Evolutionary conservation across 2,113 vertebrate species (phyloP).

Genomic region (Lepisosteus oculatus): DNA sequence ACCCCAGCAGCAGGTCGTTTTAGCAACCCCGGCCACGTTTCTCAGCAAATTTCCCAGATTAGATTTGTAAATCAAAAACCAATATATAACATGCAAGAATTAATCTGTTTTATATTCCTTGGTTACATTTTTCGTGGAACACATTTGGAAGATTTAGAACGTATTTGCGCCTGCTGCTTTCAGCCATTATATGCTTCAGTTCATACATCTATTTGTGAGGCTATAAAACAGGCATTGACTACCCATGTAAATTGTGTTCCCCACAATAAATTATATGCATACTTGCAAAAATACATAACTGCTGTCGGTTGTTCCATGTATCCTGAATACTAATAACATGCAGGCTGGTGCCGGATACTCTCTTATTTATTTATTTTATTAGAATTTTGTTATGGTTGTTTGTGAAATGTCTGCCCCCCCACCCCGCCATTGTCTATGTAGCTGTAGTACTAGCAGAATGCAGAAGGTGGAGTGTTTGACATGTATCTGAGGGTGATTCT

Average conservation of each 20-base stretch:
- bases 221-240: constrained; percentile 99
- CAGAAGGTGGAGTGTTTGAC: no score
- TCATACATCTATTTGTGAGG: constrained; percentile 99
- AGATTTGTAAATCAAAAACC: constrained; percentile 98
- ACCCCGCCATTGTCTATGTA: no score
- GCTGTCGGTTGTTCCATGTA: constrained; percentile 84
- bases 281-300: constrained; percentile 99
- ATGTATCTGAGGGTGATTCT: no score
- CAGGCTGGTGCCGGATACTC: constrained; percentile 53
- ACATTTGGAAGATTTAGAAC: constrained; percentile 98
- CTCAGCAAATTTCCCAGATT: constrained; percentile 83
- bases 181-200: constrained; percentile 98
- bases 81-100: constrained; percentile 94
- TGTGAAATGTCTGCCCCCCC: constrained; percentile 38
- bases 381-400: constrained; percentile 53
- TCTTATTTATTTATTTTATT: constrained; percentile 49
- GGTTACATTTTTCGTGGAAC: constrained; percentile 93
- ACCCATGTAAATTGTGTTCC: constrained; percentile 99
- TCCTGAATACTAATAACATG: constrained; percentile 89
- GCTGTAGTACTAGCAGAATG: no score
- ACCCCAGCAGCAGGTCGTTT: constrained; percentile 12
- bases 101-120: constrained; percentile 98
- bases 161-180: constrained; percentile 97
- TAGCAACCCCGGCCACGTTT: constrained; percentile 66
- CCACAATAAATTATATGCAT: constrained; percentile 99